phyloP scores from a whole-genome alignment of 1,140 invertebrate genomes.

The Antheraea mylitta region DNA sequence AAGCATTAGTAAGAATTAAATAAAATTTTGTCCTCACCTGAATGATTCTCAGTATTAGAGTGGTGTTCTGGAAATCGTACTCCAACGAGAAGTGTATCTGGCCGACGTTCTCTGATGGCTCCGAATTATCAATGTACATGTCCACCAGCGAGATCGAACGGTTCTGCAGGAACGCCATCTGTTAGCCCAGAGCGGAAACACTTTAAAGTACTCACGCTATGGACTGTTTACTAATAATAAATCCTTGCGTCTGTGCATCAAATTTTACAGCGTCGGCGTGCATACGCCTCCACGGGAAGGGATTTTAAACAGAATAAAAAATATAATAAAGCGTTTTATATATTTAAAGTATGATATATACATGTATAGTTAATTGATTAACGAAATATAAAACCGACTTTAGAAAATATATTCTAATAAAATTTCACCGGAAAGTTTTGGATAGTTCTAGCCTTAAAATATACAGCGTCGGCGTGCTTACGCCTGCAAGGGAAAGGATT shows the following conservation, averaged over 20 bases:
- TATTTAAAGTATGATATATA: no score
- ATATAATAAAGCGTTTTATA: background rate
- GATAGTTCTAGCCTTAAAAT: no score
- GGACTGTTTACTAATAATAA: background rate
- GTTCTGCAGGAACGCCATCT: constrained; percentile 89
- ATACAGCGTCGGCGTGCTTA: no score
- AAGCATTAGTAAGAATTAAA: background rate
- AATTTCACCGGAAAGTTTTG: no score
- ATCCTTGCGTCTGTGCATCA: background rate
- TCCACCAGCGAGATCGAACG: constrained; percentile 95
- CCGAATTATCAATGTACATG: constrained; percentile 96
- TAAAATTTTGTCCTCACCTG: constrained; percentile 80
- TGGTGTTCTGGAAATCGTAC: constrained; percentile 97
- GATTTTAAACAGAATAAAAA: background rate
- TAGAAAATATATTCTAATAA: no score
- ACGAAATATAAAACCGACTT: no score
- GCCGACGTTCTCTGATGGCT: constrained; percentile 94
- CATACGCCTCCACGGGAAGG: background rate
- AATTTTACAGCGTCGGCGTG: background rate
- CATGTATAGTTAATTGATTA: no score
- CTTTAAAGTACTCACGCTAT: constrained; percentile 5
- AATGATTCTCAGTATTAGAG: constrained; percentile 93
- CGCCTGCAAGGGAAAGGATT: no score
- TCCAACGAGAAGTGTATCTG: constrained; percentile 97
- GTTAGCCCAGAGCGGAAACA: constrained; percentile 51